Percentiles rank a stretch among this genome's conserved stretches.
phyloP scores from a whole-genome alignment of 2,797 vertebrate genomes.

The Schizothorax lantsangensis region DNA sequence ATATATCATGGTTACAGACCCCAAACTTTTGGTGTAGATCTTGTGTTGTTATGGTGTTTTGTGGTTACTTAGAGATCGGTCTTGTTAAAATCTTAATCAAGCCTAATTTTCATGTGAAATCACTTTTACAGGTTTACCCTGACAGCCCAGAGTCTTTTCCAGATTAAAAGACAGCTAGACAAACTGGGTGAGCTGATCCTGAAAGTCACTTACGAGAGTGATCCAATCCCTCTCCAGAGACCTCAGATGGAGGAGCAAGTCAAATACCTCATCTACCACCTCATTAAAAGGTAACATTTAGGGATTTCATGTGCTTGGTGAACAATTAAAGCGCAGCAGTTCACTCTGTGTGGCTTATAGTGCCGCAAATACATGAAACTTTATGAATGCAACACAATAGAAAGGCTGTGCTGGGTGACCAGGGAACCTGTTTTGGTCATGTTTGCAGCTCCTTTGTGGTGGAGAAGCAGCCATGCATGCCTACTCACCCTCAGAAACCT shows the following conservation, averaged over 20 bases:
- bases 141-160: slow-evolving; percentile 93
- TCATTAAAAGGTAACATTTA: slow-evolving; percentile 88
- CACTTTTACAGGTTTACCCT: slow-evolving; percentile 85
- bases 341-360: background rate
- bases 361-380: no score
- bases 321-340: background rate
- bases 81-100: background rate
- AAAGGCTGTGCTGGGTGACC: background rate
- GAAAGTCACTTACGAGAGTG: slow-evolving; percentile 94
- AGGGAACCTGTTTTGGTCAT: background rate
- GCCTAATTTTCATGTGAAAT: background rate
- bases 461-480: slow-evolving; percentile 97
- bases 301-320: background rate
- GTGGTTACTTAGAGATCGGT: background rate
- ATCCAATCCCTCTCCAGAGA: slow-evolving; percentile 91
- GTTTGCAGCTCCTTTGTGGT: slow-evolving; percentile 92
- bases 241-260: slow-evolving; percentile 90
- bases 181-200: slow-evolving; percentile 91
- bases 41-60: background rate
- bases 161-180: slow-evolving; percentile 92
- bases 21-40: background rate
- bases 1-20: background rate
- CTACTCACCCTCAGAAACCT: slow-evolving; percentile 93
- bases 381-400: background rate
- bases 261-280: slow-evolving; percentile 89